A percentile compares a stretch with the other conserved stretches of the same genome.
phyloP scores from a whole-genome alignment of 2,888 invertebrate species.

The Morinoia aosen region DNA sequence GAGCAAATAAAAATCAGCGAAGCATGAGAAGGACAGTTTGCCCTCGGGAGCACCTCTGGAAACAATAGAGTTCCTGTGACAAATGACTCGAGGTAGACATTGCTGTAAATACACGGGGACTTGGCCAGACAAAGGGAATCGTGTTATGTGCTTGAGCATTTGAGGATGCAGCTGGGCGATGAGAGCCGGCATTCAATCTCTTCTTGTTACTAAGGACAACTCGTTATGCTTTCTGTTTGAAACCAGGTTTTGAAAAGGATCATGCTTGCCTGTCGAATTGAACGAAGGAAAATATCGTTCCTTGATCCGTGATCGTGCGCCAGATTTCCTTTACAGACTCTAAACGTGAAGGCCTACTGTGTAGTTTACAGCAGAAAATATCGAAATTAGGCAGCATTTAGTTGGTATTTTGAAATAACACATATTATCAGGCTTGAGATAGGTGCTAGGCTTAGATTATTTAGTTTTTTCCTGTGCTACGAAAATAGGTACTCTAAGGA shows the following conservation, averaged over 20 bases:
- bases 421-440: too few relatives aligned
- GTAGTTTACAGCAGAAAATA: neutral
- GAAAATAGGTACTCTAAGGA: too few relatives aligned
- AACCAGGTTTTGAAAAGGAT: neutral
- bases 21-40: constrained; percentile 51
- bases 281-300: neutral
- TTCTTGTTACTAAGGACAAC: neutral
- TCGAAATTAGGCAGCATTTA: too few relatives aligned
- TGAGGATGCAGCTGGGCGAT: neutral
- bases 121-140: constrained; percentile 44
- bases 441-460: too few relatives aligned
- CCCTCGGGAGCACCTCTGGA: constrained; percentile 49
- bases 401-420: too few relatives aligned
- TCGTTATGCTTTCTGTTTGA: neutral
- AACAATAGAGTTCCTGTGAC: constrained; percentile 48
- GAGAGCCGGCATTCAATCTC: neutral
- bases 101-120: constrained; percentile 45
- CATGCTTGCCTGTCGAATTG: neutral
- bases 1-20: constrained; percentile 51
- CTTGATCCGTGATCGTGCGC: neutral
- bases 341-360: neutral
- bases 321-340: neutral
- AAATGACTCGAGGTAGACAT: constrained; percentile 51
- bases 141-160: constrained; percentile 50
- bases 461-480: too few relatives aligned